phyloP scores from a whole-genome alignment of 2,797 vertebrate genomes.

The Melanogrammus aeglefinus region DNA sequence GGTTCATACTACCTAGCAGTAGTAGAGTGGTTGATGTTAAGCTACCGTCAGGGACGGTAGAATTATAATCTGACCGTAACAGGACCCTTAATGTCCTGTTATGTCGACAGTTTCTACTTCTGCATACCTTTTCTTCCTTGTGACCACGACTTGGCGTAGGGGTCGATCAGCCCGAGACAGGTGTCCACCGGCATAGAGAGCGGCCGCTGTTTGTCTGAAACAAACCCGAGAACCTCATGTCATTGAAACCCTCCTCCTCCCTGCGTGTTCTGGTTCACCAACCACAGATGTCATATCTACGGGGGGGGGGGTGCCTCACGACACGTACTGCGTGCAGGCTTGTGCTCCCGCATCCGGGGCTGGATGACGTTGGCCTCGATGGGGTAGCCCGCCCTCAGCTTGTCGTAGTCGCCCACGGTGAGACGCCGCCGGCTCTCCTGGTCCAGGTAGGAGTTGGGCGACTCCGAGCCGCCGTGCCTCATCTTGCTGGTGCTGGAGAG shows the following conservation, averaged over 20 bases:
- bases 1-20: neutral
- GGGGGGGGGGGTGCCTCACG: neutral
- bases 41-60: too few relatives aligned
- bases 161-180: constrained; percentile 80
- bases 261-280: neutral
- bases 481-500: constrained; percentile 61
- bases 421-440: constrained; percentile 83
- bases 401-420: constrained; percentile 81
- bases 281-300: neutral
- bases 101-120: neutral
- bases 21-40: neutral
- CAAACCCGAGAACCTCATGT: constrained; percentile 8
- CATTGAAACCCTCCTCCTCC: neutral
- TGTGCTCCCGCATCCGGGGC: constrained; percentile 86
- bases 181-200: constrained; percentile 92
- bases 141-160: constrained; percentile 81
- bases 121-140: constrained; percentile 81
- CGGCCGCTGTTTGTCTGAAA: constrained; percentile 86
- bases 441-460: constrained; percentile 92
- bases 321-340: constrained; percentile 77
- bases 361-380: constrained; percentile 78
- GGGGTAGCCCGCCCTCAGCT: constrained; percentile 72
- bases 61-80: too few relatives aligned
- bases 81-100: too few relatives aligned
- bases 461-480: constrained; percentile 83